Conservation (phyloP, 2,888 invertebrate species). For the Tetragnatha montana region DNA sequence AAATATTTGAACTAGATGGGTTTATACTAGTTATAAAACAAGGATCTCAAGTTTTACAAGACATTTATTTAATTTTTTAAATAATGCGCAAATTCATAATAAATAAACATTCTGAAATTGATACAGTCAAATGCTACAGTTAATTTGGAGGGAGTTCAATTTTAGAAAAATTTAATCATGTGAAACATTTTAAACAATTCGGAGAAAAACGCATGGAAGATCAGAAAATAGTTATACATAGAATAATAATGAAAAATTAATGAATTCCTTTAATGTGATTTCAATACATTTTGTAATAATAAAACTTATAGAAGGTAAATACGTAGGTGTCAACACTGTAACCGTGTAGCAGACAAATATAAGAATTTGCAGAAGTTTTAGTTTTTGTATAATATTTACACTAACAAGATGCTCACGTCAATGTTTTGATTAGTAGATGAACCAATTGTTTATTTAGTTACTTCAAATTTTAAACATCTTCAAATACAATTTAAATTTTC, state of each 20-base stretch:
- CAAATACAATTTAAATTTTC: not conserved
- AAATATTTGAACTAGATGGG: too few relatives aligned
- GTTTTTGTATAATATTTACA: not conserved
- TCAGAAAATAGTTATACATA: too few relatives aligned
- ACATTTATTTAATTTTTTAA: not conserved
- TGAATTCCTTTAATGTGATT: too few relatives aligned
- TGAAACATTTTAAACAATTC: too few relatives aligned
- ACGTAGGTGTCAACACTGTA: conserved; percentile 12
- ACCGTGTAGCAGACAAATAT: conserved; percentile 37
- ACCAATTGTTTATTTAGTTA: not conserved
- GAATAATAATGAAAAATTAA: too few relatives aligned
- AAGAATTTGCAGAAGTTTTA: not conserved
- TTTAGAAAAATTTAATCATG: too few relatives aligned
- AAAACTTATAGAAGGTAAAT: too few relatives aligned
- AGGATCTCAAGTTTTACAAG: not conserved
- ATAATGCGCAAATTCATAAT: not conserved
- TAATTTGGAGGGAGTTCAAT: not conserved
- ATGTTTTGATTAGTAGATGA: not conserved
- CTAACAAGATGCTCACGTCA: not conserved
- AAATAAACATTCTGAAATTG: not conserved
- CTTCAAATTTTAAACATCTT: not conserved
- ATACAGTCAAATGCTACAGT: not conserved
- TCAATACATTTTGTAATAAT: too few relatives aligned
- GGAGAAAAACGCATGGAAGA: too few relatives aligned
- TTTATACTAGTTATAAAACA: too few relatives aligned